Base-by-base conservation (phyloP, 2,888 invertebrate species). In the Tachina fera region DNA sequence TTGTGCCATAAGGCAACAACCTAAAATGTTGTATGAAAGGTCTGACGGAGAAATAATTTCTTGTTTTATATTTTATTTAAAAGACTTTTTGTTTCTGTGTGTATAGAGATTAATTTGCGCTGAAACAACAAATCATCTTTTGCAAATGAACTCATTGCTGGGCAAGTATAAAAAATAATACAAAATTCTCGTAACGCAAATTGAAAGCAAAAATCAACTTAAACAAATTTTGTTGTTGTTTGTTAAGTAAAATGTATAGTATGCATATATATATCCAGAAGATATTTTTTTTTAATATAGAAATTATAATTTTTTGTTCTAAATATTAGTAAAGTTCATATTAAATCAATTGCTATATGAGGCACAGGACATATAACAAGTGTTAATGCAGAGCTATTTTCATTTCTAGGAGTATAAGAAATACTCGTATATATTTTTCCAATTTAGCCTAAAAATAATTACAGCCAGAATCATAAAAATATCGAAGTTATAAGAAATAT, bases 1-100 rank as follows among this genome's bases (percentile, higher is more conserved):
- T 71, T 79, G 53, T 83, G 83, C 76, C 83, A 83, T 68, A 72
- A 78, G 76, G 56, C 83, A 83, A 67, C 53, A 86, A 71, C 49
- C 53, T 61, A 72, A 47, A 31, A 43, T 43, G 31, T 43, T 60
- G 70, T 71, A 19, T 71, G 49, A 65, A 71, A 58, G 22, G 16
- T 70, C 49, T 61, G 74, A 49, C 41, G 16, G 39, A 67, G 51
- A 74, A 70, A 60, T 31, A 31, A 6, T 31, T 31, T 31, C 6
- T 31, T 31, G 6, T 31, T 31, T 31, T 31, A 31, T 31, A 6
- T 10, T 49, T 60, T 74, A 31, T 43, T 45, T 41, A 19, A 39
- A 14, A 71, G 11, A 58, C 19, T 56, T 76, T 61, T 31, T n/a
- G 47, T 43, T 53, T 31, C 10, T 56, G 56, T 45, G n/a, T 31